Evolutionary conservation across 2,113 vertebrate genomes (phyloP).

Genomic region (Clinocottus analis): DNA sequence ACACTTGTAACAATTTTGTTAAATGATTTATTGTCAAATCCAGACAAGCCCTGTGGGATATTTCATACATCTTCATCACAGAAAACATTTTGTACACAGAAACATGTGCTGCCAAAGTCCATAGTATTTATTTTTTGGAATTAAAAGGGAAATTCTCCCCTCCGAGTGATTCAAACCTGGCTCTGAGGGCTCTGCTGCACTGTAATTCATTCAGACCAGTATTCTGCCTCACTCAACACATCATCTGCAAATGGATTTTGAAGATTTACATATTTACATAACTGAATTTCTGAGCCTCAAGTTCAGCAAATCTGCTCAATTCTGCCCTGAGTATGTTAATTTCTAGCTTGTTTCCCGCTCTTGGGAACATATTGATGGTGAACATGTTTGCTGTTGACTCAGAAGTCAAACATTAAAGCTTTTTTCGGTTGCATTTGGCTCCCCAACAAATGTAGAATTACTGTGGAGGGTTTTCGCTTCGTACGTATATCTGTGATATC

Average conservation of each 20-base stretch:
- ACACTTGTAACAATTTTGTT: neutral
- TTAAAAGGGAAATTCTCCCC: constrained; percentile 54
- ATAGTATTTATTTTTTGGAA: constrained; percentile 43
- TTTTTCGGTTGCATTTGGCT: constrained; percentile 54
- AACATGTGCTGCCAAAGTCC: constrained; percentile 35
- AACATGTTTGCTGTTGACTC: constrained; percentile 67
- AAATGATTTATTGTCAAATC: constrained; percentile 27
- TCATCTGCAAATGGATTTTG: constrained; percentile 75
- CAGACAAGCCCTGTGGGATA: constrained; percentile 20
- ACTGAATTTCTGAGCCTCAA: constrained; percentile 73
- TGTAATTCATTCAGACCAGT: constrained; percentile 70
- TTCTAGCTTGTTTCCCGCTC: constrained; percentile 57
- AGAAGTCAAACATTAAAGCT: constrained; percentile 69
- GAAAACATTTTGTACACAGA: constrained; percentile 47
- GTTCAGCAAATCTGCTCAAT: constrained; percentile 73
- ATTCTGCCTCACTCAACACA: constrained; percentile 71
- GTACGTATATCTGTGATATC: constrained; percentile 49
- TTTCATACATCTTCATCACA: constrained; percentile 25
- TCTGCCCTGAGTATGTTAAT: constrained; percentile 71
- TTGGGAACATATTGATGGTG: constrained; percentile 57
- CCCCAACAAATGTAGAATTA: constrained; percentile 55
- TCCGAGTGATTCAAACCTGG: constrained; percentile 55
- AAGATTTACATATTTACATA: constrained; percentile 82
- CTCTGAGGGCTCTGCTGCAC: constrained; percentile 54
- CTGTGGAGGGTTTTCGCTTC: constrained; percentile 33